Percentiles rank a stretch among this genome's conserved stretches.
phyloP scores from a whole-genome alignment of 23 tunicate genomes.

The Trididemnum miniatum region DNA sequence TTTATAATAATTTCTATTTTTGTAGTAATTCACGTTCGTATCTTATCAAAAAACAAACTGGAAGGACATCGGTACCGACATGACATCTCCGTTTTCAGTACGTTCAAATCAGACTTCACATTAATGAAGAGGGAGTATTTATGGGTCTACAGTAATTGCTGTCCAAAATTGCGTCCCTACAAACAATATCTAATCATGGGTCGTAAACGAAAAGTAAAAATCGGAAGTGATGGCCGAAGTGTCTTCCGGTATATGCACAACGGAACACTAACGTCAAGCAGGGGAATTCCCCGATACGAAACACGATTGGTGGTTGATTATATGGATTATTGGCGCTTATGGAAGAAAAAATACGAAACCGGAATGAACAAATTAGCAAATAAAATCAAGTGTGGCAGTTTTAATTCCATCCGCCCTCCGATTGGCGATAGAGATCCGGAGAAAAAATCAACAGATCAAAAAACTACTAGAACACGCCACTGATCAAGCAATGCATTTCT shows the following conservation, averaged over 20 bases:
- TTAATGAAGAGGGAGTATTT: slow-evolving; percentile 76
- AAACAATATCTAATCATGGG: slow-evolving; percentile 87
- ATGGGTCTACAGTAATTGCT: slow-evolving; percentile 86
- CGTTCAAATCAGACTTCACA: slow-evolving; percentile 62
- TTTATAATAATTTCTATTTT: no score
- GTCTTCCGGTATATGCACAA: slow-evolving; percentile 16
- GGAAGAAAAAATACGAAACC: slow-evolving; percentile 64
- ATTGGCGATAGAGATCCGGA: slow-evolving; percentile 3
- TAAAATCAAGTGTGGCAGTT: slow-evolving; percentile 31
- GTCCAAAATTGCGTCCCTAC: slow-evolving; percentile 80
- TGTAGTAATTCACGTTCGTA: slow-evolving; percentile 74
- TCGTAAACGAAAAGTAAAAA: slow-evolving; percentile 51
- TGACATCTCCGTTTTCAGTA: slow-evolving; percentile 53
- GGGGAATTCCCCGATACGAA: slow-evolving; percentile 24
- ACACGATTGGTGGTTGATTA: slow-evolving; percentile 81
- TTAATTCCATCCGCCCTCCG: neutral
- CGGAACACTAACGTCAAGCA: neutral
- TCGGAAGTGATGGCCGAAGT: slow-evolving; percentile 34
- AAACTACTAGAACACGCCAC: neutral
- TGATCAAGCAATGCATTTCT: neutral
- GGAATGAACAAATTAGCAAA: slow-evolving; percentile 58
- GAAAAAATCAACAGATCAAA: neutral
- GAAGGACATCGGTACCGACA: slow-evolving; percentile 61
- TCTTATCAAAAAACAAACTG: slow-evolving; percentile 55
- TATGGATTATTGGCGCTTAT: slow-evolving; percentile 80